Percentiles rank a stretch among this genome's conserved stretches.
phyloP scores from a whole-genome alignment of 2,888 invertebrate genomes.

The Megaustenia siamemsis region DNA sequence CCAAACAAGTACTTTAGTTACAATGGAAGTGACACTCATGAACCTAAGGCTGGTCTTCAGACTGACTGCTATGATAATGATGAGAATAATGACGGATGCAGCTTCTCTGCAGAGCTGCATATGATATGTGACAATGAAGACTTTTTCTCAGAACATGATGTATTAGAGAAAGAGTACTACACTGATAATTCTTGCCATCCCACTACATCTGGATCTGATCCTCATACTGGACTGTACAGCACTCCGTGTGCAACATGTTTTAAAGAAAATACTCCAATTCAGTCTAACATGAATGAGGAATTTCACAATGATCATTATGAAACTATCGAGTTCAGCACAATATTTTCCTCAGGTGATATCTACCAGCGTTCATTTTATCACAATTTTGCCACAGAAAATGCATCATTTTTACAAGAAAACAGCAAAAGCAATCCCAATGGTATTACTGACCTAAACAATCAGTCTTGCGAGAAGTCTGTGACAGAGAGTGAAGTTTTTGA shows the following conservation, averaged over 20 bases:
- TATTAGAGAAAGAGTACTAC: not conserved
- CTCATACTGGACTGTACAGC: not conserved
- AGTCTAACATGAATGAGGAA: not conserved
- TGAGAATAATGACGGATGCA: not conserved
- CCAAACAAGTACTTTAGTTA: not conserved
- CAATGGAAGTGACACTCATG: conserved; percentile 4
- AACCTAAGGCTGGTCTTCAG: not conserved
- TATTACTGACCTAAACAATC: conserved; percentile 33
- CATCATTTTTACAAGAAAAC: not conserved
- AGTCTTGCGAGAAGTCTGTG: conserved; percentile 1
- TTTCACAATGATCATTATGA: conserved; percentile 26
- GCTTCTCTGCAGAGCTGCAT: conserved; percentile 25
- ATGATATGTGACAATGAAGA: conserved; percentile 26
- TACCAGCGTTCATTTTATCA: conserved; percentile 24
- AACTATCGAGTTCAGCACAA: conserved; percentile 33
- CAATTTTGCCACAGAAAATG: not conserved
- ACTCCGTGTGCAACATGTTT: not conserved
- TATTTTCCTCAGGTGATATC: conserved; percentile 34
- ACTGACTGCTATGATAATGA: not conserved
- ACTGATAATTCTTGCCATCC: not conserved
- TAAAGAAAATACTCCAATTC: not conserved
- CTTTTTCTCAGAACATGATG: conserved; percentile 1
- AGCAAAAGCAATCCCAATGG: not conserved
- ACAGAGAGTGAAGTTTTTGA: conserved; percentile 23
- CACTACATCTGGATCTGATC: not conserved